Evolutionary conservation across 2,113 vertebrate genomes (phyloP), one percentile per base, ranked within the genome.

Genomic region (Pholis gunnellus): DNA sequence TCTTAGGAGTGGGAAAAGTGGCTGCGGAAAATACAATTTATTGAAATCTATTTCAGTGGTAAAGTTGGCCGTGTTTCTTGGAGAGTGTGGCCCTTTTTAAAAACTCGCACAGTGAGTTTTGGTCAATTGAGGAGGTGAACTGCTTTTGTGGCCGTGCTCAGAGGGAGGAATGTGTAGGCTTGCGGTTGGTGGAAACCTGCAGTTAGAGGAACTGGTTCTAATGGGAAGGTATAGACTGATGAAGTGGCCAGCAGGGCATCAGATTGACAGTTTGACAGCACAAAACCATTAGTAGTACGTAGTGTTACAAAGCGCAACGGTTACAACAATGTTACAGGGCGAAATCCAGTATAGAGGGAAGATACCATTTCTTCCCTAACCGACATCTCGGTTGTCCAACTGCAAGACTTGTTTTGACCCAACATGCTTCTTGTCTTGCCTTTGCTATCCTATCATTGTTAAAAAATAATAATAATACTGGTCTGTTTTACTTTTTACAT

Each of bases 11-110:
- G 57, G 84, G 75, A 65, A 90, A 94, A 94, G 94, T 92, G 86
- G 91, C 90, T 90, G 78, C 83, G 91, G 93, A 95, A 94, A 93
- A 93, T 87, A 88, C 91, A 90, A 94, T 94, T 79, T 93, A 94
- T 94, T 92, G 88, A 93, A 93, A 94, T 94, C 85, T 92, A 89
- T 94, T 94, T 93, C 85, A 83, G 93, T 75, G 93, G 94, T 93
- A 87, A 89, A 82, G 88, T 65, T 91, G 90, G 86, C 90, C 81
- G 91, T 88, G 78, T 93, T 88, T 93, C 90, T 92, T 89, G 88
- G 86, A 91, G 66, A 74, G 72, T 66, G 34, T 22, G 68, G 79
- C 66, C 54, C 65, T 85, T 83, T 88, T 42, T 34, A 38, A 50
- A 72, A 88, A 88, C 82, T 75, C 22, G 60, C 85, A 75, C 56